These are phyloP conservation scores for Cyaniris semiargus DNA, from an alignment of 2,888 invertebrate genomes.

Conservation along the genomic window DNA sequence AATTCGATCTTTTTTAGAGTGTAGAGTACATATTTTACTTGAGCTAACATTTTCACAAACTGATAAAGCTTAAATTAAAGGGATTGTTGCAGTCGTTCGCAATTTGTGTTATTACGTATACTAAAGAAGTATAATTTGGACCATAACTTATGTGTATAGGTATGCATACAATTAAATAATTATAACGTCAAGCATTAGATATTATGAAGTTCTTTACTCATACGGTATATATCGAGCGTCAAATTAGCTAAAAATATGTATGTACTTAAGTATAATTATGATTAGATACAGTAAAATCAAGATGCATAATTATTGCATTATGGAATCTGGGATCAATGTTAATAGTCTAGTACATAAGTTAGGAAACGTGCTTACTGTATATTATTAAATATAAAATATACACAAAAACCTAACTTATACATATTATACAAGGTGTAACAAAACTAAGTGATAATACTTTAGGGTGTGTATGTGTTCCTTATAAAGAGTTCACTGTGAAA, in stretches of 20 bases:
- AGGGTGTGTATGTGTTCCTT: no score
- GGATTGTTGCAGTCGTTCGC: no score
- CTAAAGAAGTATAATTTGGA: conserved; percentile 3
- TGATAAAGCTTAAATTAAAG: no score
- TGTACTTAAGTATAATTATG: not conserved
- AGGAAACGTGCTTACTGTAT: not conserved
- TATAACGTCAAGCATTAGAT: not conserved
- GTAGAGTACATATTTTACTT: no score
- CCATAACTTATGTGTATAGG: not conserved
- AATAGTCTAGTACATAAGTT: not conserved
- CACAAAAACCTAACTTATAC: not conserved
- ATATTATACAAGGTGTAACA: no score
- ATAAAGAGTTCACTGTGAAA: no score
- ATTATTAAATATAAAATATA: not conserved
- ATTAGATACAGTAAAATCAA: not conserved
- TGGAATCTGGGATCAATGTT: not conserved
- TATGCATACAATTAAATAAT: not conserved
- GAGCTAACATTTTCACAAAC: no score
- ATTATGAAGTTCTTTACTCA: not conserved
- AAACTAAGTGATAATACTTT: no score
- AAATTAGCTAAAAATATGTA: not conserved
- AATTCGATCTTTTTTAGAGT: no score
- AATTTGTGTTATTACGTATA: no score
- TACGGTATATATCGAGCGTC: not conserved
- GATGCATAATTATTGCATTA: not conserved